Percentiles rank a stretch among this genome's conserved stretches.
These are phyloP conservation scores for Porphyrio hochstetteri DNA, from an alignment of 2,113 vertebrate genomes.

Conservation along the genomic window DNA sequence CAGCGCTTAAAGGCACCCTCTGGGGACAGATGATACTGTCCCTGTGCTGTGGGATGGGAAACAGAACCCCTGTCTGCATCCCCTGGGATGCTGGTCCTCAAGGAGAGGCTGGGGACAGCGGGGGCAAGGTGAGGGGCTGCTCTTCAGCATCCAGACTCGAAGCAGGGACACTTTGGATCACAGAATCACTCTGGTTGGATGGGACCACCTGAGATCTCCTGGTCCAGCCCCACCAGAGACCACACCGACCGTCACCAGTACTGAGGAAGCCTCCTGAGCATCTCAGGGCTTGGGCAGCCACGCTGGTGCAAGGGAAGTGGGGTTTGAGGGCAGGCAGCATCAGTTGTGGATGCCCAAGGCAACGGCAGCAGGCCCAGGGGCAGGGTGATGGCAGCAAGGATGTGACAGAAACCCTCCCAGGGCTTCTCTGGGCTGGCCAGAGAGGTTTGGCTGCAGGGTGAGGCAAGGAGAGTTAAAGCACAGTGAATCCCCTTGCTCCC, in stretches of 20 bases:
- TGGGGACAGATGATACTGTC: background rate
- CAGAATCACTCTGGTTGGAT: background rate
- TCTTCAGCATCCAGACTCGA: background rate
- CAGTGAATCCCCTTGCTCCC: background rate
- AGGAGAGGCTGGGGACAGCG: accelerated
- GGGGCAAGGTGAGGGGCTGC: background rate
- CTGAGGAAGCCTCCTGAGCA: accelerated
- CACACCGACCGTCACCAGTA: background rate
- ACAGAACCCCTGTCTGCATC: background rate
- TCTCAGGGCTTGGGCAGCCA: background rate
- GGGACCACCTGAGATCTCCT: background rate
- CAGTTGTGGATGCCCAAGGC: accelerated
- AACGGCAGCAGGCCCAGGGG: accelerated
- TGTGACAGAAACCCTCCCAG: accelerated
- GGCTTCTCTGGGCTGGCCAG: background rate
- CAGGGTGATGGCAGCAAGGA: background rate
- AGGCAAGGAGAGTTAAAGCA: background rate
- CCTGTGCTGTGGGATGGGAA: background rate
- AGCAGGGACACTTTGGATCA: accelerated
- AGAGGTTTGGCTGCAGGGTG: background rate
- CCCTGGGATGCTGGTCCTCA: background rate
- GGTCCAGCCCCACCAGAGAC: background rate
- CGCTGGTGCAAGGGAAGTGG: background rate
- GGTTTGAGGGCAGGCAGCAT: background rate
- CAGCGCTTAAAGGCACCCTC: background rate